These are phyloP conservation scores for Ichneumon xanthorius DNA, from an alignment of 2,888 invertebrate genomes.

Conservation along the genomic window DNA sequence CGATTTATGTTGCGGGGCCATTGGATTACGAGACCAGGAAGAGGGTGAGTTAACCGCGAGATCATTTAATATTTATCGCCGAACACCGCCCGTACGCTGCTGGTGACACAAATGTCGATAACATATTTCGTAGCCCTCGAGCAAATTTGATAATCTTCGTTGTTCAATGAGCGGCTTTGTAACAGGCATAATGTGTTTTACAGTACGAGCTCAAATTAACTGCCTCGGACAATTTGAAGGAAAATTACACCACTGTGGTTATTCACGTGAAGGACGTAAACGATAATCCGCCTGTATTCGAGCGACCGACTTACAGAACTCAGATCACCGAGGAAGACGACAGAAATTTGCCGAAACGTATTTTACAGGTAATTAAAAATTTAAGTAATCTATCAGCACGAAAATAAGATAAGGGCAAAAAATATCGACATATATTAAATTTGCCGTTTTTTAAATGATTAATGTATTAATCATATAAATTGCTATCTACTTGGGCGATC, in stretches of 20 bases:
- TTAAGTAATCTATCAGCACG: background rate
- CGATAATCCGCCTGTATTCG: constrained; percentile 99
- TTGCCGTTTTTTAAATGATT: background rate
- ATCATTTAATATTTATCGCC: constrained; percentile 34
- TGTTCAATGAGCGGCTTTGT: background rate
- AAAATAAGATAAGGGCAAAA: background rate
- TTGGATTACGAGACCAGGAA: constrained; percentile 98
- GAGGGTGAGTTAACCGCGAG: constrained; percentile 90
- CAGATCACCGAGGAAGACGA: constrained; percentile 98
- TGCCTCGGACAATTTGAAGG: constrained; percentile 98
- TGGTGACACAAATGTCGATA: constrained; percentile 59
- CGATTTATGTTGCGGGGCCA: constrained; percentile 98
- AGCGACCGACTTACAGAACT: constrained; percentile 96
- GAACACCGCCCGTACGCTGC: background rate
- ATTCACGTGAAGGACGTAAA: constrained; percentile 99
- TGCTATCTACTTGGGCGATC: background rate
- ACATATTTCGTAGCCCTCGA: background rate
- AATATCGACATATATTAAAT: background rate
- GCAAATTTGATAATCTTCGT: constrained; percentile 8
- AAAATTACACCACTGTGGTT: constrained; percentile 98
- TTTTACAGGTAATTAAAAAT: constrained; percentile 89
- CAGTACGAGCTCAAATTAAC: constrained; percentile 97
- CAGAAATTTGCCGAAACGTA: constrained; percentile 96
- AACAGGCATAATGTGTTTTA: constrained; percentile 59
- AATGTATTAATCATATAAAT: background rate